Percentiles rank a stretch among this genome's conserved stretches.
These are phyloP conservation scores for Channallabes apus DNA, from an alignment of 2,797 vertebrate species.

Conservation along the genomic window DNA sequence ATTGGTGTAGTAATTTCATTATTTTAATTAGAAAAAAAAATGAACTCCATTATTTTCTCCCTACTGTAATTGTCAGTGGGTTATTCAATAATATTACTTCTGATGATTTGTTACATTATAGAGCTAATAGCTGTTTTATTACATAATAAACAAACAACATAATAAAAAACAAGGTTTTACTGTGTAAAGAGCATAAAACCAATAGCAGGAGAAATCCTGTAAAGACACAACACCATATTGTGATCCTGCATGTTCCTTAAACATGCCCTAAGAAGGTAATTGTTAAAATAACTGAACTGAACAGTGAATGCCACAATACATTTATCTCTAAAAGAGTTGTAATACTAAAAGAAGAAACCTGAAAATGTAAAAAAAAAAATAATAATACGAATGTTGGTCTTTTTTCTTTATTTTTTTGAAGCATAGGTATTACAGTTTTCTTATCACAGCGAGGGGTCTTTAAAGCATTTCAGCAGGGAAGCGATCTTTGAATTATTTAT, in stretches of 20 bases:
- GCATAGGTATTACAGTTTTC: conserved; percentile 59
- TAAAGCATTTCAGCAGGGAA: conserved; percentile 77
- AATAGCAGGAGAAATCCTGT: background rate
- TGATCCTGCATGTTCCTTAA: background rate
- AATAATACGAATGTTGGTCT: conserved; percentile 53
- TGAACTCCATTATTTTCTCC: background rate
- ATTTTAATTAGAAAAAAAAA: conserved; percentile 3
- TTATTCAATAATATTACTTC: background rate
- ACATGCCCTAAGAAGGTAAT: background rate
- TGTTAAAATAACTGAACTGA: background rate
- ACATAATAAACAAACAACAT: conserved; percentile 3
- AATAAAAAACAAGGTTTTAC: background rate
- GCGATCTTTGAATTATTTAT: conserved; percentile 78
- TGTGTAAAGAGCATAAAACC: background rate
- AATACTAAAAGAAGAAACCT: conserved; percentile 70
- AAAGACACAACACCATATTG: background rate
- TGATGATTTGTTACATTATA: background rate
- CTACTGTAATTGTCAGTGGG: background rate
- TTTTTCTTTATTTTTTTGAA: conserved; percentile 12
- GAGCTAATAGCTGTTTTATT: background rate
- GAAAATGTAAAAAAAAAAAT: conserved; percentile 66
- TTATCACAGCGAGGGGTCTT: conserved; percentile 75
- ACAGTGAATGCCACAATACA: conserved; percentile 3
- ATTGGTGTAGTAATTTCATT: background rate
- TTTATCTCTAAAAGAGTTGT: conserved; percentile 65